Conservation (phyloP, 2,888 invertebrate species). For the Candidula unifasciata region DNA sequence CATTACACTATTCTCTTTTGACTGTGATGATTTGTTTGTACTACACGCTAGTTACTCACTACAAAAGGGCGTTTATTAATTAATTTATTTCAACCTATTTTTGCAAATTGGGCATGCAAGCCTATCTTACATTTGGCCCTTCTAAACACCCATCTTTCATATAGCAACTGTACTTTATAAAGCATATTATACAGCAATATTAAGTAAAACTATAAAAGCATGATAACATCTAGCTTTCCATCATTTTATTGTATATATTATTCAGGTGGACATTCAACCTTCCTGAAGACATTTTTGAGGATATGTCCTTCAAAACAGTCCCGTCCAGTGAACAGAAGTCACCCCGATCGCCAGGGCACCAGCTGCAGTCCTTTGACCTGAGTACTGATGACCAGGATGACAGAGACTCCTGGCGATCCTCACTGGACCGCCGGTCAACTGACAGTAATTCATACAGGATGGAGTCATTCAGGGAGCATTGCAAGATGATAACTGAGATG, state of each 20-base stretch:
- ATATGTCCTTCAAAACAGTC: slow-evolving; percentile 69
- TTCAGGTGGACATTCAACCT: slow-evolving; percentile 53
- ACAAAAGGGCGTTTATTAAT: too few relatives aligned
- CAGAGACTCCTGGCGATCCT: slow-evolving; percentile 57
- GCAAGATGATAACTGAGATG: slow-evolving; percentile 81
- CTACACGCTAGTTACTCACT: too few relatives aligned
- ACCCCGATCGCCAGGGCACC: slow-evolving; percentile 40
- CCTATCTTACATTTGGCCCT: too few relatives aligned
- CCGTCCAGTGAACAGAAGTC: slow-evolving; percentile 49
- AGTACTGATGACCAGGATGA: slow-evolving; percentile 49
- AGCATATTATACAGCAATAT: too few relatives aligned
- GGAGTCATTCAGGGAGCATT: slow-evolving; percentile 81
- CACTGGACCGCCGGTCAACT: slow-evolving; percentile 66
- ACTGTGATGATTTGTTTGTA: too few relatives aligned
- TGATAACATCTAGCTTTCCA: not conserved
- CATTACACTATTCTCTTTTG: too few relatives aligned
- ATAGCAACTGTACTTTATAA: too few relatives aligned
- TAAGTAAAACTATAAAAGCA: not conserved
- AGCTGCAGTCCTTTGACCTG: slow-evolving; percentile 56
- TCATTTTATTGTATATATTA: not conserved
- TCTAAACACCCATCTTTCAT: too few relatives aligned
- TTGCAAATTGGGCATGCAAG: too few relatives aligned
- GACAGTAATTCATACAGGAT: slow-evolving; percentile 64
- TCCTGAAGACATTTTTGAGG: slow-evolving; percentile 71
- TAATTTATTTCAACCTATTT: too few relatives aligned